A percentile compares a stretch with the other conserved stretches of the same genome.
These are phyloP conservation scores for Apodemus sylvaticus DNA, from an alignment of 2,113 vertebrate genomes.

Conservation along the genomic window DNA sequence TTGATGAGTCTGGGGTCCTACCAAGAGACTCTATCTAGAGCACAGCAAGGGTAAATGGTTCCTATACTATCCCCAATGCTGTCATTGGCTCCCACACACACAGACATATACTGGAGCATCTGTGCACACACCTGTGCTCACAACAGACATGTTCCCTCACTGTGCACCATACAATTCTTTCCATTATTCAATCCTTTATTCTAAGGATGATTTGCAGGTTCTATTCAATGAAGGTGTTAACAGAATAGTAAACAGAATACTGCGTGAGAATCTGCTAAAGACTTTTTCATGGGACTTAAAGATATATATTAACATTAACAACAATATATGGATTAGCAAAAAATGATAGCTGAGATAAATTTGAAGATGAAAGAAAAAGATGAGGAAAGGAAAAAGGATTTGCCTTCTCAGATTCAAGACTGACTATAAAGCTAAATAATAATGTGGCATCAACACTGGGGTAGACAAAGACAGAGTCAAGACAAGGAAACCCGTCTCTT, in stretches of 20 bases:
- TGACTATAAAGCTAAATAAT: not conserved
- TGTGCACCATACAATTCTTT: not conserved
- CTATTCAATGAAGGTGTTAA: not conserved
- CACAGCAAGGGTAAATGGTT: not conserved
- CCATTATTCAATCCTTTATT: too few species aligned
- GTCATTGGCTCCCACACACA: not conserved
- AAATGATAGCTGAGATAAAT: not conserved
- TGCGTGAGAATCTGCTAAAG: not conserved
- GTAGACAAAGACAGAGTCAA: not conserved
- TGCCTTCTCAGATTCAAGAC: not conserved
- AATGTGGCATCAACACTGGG: not conserved
- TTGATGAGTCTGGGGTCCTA: too few species aligned
- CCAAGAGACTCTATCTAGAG: too few species aligned
- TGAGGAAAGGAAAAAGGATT: not conserved
- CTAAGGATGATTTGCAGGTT: not conserved
- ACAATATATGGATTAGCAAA: not conserved
- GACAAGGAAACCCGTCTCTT: not conserved
- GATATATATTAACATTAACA: not conserved
- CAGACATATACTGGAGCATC: too few species aligned
- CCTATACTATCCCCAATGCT: not conserved
- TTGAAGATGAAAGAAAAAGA: constrained; percentile 3
- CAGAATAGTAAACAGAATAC: not conserved
- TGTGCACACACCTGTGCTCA: too few species aligned
- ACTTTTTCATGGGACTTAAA: not conserved
- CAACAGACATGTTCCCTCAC: not conserved